Evolutionary conservation across 1,140 invertebrate genomes (phyloP).

Genomic region (Pemphigus obesinymphae): DNA sequence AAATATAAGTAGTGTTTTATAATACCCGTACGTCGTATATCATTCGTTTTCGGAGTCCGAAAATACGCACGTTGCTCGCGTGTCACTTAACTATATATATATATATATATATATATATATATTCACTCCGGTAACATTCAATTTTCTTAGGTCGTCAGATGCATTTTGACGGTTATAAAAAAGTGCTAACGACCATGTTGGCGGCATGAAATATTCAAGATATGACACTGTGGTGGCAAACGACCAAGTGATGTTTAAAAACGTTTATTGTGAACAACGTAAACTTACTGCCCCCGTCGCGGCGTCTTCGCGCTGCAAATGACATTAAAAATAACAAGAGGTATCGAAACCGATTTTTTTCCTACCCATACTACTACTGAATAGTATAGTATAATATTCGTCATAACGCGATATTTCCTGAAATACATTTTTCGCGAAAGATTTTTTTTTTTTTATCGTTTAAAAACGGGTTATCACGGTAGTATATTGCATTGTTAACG

Average conservation of each 20-base stretch:
- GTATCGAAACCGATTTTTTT: background rate
- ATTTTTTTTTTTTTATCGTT: background rate
- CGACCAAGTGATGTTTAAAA: background rate
- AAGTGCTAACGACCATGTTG: slow-evolving; percentile 15
- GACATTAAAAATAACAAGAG: background rate
- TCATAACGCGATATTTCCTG: too few species aligned
- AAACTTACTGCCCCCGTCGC: background rate
- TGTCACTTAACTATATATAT: background rate
- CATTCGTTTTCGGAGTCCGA: background rate
- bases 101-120: too few species aligned
- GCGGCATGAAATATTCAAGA: background rate
- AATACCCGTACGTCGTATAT: background rate
- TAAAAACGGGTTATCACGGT: background rate
- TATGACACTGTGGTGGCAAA: background rate
- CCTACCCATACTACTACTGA: background rate
- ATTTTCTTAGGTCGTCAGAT: background rate
- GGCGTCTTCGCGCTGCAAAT: background rate
- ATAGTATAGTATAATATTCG: too few species aligned
- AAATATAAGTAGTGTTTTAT: background rate
- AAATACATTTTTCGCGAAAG: too few species aligned
- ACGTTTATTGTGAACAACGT: background rate
- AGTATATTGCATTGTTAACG: background rate
- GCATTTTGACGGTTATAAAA: background rate
- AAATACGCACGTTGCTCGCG: background rate
- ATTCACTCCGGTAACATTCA: background rate